phyloP scores from a whole-genome alignment of 2,797 vertebrate species.

The Notamacropus eugenii region DNA sequence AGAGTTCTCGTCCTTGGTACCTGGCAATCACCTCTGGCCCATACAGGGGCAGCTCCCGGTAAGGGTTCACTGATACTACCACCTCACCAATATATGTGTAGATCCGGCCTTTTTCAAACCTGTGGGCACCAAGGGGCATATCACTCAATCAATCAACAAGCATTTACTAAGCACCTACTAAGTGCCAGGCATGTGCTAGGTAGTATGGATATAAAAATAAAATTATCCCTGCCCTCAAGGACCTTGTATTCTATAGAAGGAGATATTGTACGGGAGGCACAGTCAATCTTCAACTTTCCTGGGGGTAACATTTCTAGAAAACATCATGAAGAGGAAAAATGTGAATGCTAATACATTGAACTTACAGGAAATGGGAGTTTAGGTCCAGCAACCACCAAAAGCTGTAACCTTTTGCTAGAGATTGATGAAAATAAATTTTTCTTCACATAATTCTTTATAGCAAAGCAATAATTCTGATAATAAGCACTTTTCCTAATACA shows the following conservation, averaged over 20 bases:
- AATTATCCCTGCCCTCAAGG: not conserved
- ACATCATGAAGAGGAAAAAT: not conserved
- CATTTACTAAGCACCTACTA: not conserved
- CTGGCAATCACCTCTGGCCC: constrained; percentile 87
- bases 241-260: not conserved
- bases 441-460: not conserved
- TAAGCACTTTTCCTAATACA: not conserved
- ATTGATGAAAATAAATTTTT: not conserved
- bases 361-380: not conserved
- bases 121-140: constrained; percentile 62
- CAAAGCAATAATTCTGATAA: not conserved
- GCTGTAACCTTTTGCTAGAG: not conserved
- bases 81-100: constrained; percentile 98
- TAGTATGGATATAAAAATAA: not conserved
- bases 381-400: not conserved
- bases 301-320: not conserved
- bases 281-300: not conserved
- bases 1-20: constrained; percentile 93
- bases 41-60: constrained; percentile 90
- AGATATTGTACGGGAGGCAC: not conserved
- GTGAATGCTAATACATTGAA: not conserved
- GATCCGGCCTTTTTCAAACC: constrained; percentile 92
- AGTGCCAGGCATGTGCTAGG: not conserved
- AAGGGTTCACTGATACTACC: constrained; percentile 95
- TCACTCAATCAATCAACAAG: not conserved